Conservation (phyloP, 2,797 vertebrate genomes). For the Sebastiscus albofasciatus region DNA sequence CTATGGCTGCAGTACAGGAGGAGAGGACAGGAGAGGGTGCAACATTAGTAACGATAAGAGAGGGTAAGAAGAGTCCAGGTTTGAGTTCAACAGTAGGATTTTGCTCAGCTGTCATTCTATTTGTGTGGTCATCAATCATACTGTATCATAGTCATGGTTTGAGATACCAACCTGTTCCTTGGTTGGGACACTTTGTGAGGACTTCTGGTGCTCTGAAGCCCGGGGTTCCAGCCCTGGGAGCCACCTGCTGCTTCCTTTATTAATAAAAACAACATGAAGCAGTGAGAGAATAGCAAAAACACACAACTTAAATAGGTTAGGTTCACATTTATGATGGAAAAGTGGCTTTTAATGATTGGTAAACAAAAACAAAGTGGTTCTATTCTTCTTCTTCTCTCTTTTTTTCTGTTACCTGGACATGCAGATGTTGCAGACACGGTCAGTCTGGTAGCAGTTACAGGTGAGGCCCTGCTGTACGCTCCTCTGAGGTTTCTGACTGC, state of each 20-base stretch:
- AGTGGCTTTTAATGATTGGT: background rate
- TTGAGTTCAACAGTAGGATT: background rate
- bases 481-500: conserved; percentile 81
- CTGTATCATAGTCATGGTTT: background rate
- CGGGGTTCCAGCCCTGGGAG: conserved; percentile 95
- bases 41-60: background rate
- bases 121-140: background rate
- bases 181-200: conserved; percentile 93
- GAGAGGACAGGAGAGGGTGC: background rate
- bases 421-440: conserved; percentile 94
- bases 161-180: conserved; percentile 89
- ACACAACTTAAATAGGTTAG: background rate
- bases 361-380: background rate
- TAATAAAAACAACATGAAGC: conserved; percentile 1
- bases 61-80: background rate
- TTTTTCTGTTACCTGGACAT: conserved; percentile 87
- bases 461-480: conserved; percentile 77
- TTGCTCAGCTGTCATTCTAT: background rate
- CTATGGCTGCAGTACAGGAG: conserved; percentile 88
- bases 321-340: background rate
- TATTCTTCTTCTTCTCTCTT: background rate
- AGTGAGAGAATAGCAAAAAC: background rate
- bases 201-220: conserved; percentile 98
- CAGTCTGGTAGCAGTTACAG: conserved; percentile 92
- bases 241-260: conserved; percentile 91